Evolutionary conservation across 2,888 invertebrate species (phyloP).

Genomic region (Cinara cedri): DNA sequence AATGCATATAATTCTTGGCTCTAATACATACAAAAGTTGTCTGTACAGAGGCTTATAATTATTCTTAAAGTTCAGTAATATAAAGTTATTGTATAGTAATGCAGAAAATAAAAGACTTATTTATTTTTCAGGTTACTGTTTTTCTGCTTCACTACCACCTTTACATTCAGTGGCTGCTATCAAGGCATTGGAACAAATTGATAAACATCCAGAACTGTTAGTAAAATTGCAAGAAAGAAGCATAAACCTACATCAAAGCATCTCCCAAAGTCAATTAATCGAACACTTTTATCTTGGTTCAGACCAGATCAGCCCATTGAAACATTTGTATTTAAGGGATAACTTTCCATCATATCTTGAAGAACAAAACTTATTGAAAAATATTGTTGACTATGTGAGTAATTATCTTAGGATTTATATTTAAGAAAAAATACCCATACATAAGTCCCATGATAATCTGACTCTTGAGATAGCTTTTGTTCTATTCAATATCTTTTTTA

Average conservation of each 20-base stretch:
- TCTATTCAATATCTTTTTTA: no score
- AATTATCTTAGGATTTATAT: not conserved
- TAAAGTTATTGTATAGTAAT: not conserved
- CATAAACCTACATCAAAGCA: constrained; percentile 67
- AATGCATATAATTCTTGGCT: no score
- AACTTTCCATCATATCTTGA: constrained; percentile 64
- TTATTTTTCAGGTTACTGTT: constrained; percentile 78
- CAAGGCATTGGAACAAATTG: constrained; percentile 76
- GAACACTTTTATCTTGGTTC: constrained; percentile 67
- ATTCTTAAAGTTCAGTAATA: not conserved
- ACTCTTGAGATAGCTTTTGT: not conserved
- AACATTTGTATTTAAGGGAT: constrained; percentile 73
- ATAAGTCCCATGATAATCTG: not conserved
- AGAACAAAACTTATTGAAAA: constrained; percentile 68
- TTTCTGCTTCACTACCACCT: constrained; percentile 95
- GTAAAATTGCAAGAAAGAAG: constrained; percentile 69
- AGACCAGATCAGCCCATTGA: constrained; percentile 73
- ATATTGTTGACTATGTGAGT: constrained; percentile 68
- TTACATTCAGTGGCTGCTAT: constrained; percentile 88
- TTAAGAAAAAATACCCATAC: not conserved
- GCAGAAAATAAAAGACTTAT: not conserved
- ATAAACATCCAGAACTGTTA: constrained; percentile 72
- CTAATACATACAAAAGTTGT: no score
- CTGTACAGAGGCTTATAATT: no score
- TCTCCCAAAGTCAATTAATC: constrained; percentile 62